A percentile compares a stretch with the other conserved stretches of the same genome.
These are phyloP conservation scores for Manis pentadactyla DNA, from an alignment of 2,797 vertebrate genomes.

Conservation along the genomic window DNA sequence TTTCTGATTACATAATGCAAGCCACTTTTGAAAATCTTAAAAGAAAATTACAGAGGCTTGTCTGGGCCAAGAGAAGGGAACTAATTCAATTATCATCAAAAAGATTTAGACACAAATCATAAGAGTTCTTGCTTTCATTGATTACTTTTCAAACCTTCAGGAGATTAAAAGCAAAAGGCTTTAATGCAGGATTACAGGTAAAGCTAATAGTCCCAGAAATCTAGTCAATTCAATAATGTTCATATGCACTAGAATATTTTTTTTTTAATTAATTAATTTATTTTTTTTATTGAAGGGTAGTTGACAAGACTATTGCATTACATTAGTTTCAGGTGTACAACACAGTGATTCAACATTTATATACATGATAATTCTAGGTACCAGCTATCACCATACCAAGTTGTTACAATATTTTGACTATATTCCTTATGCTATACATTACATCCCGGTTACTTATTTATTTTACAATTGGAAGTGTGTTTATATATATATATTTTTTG, in stretches of 20 bases:
- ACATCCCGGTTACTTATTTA: no score
- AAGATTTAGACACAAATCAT: neutral
- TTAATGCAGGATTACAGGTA: slow-evolving; percentile 50
- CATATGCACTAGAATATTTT: slow-evolving; percentile 24
- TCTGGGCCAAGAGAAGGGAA: neutral
- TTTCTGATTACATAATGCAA: slow-evolving; percentile 29
- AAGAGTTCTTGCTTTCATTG: slow-evolving; percentile 36
- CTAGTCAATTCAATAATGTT: slow-evolving; percentile 38
- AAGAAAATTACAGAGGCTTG: slow-evolving; percentile 46
- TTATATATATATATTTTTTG: no score
- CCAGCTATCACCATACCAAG: no score
- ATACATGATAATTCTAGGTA: no score
- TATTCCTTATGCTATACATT: no score
- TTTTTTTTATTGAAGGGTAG: no score
- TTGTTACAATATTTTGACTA: no score
- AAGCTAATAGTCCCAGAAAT: slow-evolving; percentile 57
- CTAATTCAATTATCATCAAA: slow-evolving; percentile 62
- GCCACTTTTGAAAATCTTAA: slow-evolving; percentile 13
- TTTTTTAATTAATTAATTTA: no score
- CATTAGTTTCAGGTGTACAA: no score
- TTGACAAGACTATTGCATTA: no score
- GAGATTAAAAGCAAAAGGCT: slow-evolving; percentile 36
- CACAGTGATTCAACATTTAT: no score
- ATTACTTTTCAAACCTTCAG: slow-evolving; percentile 36
- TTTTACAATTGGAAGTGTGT: no score